Conservation (phyloP, 2,888 invertebrate genomes). For the Perizoma affinitatum region DNA sequence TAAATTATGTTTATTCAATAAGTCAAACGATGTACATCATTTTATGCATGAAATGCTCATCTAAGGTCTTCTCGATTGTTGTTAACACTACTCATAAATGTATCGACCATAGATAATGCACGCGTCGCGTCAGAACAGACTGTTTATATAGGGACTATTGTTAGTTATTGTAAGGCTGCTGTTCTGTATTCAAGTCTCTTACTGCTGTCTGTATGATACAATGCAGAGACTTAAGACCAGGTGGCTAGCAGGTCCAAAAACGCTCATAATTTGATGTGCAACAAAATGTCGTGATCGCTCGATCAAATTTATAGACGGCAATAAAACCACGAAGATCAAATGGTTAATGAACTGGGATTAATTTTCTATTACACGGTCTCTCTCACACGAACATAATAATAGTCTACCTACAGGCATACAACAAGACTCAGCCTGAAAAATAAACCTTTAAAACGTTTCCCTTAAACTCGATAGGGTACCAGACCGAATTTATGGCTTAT, state of each 20-base stretch:
- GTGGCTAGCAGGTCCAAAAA: constrained; percentile 51
- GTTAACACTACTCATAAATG: too few relatives aligned
- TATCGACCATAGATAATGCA: constrained; percentile 7
- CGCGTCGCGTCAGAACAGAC: constrained; percentile 50
- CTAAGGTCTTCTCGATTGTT: too few relatives aligned
- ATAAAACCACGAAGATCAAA: constrained; percentile 55
- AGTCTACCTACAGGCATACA: constrained; percentile 17
- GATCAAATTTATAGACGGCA: constrained; percentile 50
- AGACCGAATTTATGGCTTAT: constrained; percentile 69
- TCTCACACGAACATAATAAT: constrained; percentile 45
- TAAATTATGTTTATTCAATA: too few relatives aligned
- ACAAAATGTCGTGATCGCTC: constrained; percentile 51
- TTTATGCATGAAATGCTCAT: too few relatives aligned
- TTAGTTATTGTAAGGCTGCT: constrained; percentile 58
- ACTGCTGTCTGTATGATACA: constrained; percentile 55
- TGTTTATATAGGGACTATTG: constrained; percentile 67
- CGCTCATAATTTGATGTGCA: constrained; percentile 48
- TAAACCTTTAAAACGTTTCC: constrained; percentile 43
- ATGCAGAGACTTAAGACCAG: constrained; percentile 47
- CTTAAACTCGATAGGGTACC: constrained; percentile 56
- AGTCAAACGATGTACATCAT: too few relatives aligned
- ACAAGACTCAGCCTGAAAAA: constrained; percentile 23
- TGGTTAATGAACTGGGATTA: constrained; percentile 53
- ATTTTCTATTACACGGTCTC: constrained; percentile 53
- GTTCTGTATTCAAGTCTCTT: constrained; percentile 65